These are phyloP conservation scores for Sebastes vulpes DNA, from an alignment of 2,797 vertebrate species.

Conservation along the genomic window DNA sequence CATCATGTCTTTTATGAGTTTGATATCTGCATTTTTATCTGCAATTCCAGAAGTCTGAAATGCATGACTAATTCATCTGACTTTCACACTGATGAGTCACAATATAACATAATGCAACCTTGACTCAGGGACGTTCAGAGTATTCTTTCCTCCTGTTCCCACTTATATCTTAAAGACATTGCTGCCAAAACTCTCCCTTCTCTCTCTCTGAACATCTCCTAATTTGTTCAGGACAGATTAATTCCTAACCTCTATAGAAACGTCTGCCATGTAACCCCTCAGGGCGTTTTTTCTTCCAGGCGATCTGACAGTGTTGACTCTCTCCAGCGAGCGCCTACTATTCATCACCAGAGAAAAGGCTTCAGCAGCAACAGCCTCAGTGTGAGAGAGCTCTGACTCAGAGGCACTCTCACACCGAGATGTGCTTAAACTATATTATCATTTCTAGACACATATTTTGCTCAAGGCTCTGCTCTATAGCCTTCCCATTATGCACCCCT, in stretches of 20 bases:
- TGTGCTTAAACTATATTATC: constrained; percentile 11
- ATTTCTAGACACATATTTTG: constrained; percentile 13
- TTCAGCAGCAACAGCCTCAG: not conserved
- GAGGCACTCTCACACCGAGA: constrained; percentile 6
- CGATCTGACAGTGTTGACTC: constrained; percentile 36
- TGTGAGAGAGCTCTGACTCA: constrained; percentile 24
- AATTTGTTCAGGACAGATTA: constrained; percentile 1
- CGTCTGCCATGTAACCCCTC: not conserved
- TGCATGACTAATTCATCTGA: too few species aligned
- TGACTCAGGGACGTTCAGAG: not conserved
- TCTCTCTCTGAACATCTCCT: not conserved
- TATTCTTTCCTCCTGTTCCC: not conserved
- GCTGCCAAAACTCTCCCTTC: not conserved
- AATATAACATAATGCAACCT: not conserved
- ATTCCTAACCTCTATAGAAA: constrained; percentile 13
- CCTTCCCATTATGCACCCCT: not conserved
- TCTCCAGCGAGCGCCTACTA: constrained; percentile 25
- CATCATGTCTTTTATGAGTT: too few species aligned
- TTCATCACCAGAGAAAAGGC: constrained; percentile 48
- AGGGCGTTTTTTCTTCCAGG: not conserved
- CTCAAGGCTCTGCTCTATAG: not conserved
- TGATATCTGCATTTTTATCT: too few species aligned
- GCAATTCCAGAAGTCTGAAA: too few species aligned
- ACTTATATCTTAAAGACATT: not conserved
- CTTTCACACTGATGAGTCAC: not conserved